Conservation (phyloP, 2,888 invertebrate species). For the Zhuqinia jingwanae region DNA sequence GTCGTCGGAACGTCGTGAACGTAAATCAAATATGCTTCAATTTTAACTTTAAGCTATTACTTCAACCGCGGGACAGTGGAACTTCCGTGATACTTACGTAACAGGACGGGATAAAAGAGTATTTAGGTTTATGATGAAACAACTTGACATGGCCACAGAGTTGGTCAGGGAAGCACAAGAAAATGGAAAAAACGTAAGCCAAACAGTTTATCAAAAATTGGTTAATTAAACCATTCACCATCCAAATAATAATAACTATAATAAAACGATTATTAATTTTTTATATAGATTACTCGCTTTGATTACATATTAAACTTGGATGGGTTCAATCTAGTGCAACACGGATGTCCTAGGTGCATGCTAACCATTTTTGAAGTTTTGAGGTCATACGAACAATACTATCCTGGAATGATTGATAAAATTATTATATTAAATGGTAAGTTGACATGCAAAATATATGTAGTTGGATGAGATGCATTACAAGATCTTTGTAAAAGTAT, state of each 20-base stretch:
- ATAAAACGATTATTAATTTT: too few relatives aligned
- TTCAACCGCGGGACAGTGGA: constrained; percentile 40
- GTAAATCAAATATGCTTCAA: too few relatives aligned
- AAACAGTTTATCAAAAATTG: too few relatives aligned
- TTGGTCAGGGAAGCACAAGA: constrained; percentile 33
- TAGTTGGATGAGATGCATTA: too few relatives aligned
- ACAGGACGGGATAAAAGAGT: constrained; percentile 41
- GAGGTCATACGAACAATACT: constrained; percentile 34
- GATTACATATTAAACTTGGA: constrained; percentile 27
- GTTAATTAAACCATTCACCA: too few relatives aligned
- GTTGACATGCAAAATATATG: neutral
- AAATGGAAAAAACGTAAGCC: constrained; percentile 27
- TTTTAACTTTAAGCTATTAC: constrained; percentile 28
- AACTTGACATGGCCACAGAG: constrained; percentile 22
- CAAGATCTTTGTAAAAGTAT: neutral
- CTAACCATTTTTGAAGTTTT: constrained; percentile 18
- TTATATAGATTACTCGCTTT: constrained; percentile 36
- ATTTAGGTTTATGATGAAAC: constrained; percentile 28
- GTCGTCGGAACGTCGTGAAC: too few relatives aligned
- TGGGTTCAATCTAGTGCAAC: constrained; percentile 41
- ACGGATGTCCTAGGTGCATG: constrained; percentile 45
- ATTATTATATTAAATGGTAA: constrained; percentile 36
- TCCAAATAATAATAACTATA: too few relatives aligned
- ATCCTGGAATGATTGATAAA: constrained; percentile 45
- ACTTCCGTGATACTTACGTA: constrained; percentile 18